phyloP scores from a whole-genome alignment of 2,888 invertebrate genomes.

The Drosophila mayaguana region DNA sequence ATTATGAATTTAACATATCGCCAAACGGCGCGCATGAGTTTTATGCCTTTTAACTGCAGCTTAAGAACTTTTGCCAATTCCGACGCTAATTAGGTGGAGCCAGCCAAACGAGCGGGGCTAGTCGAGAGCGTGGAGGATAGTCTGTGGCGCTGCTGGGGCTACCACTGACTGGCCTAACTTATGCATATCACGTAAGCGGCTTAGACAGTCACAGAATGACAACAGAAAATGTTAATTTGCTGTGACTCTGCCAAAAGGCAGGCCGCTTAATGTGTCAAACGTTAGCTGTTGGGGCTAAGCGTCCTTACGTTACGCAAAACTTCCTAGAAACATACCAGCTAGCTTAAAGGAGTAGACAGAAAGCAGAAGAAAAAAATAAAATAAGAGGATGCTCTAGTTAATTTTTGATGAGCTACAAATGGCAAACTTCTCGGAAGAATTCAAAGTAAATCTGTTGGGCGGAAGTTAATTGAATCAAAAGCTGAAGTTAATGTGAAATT shows the following conservation, averaged over 20 bases:
- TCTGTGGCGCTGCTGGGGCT: no score
- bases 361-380: neutral
- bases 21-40: conserved; percentile 71
- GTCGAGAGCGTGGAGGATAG: neutral
- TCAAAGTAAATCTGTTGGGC: neutral
- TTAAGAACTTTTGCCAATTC: conserved; percentile 69
- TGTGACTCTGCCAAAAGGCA: conserved; percentile 11
- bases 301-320: neutral
- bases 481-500: neutral
- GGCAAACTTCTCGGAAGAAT: conserved; percentile 1
- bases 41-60: conserved; percentile 75
- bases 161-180: conserved; percentile 14
- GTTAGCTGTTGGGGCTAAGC: conserved; percentile 11
- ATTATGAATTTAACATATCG: conserved; percentile 79
- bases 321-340: neutral
- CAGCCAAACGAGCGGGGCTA: neutral
- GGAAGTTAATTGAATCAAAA: neutral
- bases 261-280: conserved; percentile 21
- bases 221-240: conserved; percentile 32
- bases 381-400: neutral
- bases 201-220: conserved; percentile 13
- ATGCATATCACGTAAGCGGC: conserved; percentile 45
- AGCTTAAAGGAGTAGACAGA: neutral
- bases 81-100: conserved; percentile 54
- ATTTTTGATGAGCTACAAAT: conserved; percentile 12